Evolutionary conservation across 2,888 invertebrate genomes (phyloP).

Genomic region (Neuroscelio doddi): DNA sequence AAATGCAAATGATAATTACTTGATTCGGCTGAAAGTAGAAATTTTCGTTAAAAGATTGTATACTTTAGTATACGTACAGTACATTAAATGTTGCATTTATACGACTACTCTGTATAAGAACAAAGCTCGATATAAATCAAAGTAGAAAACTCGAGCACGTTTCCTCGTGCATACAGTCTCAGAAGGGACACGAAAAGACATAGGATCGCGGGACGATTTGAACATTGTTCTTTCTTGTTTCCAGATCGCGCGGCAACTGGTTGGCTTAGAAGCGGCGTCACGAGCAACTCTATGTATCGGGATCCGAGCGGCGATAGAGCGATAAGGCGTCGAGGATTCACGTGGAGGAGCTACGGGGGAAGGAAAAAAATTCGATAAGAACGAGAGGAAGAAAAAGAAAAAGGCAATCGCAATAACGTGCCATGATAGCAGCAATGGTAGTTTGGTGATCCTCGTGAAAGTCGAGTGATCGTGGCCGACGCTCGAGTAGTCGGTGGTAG

Average conservation of each 20-base stretch:
- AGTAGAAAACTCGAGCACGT: constrained; percentile 1
- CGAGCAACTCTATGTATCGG: constrained; percentile 38
- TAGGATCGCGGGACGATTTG: too few relatives aligned
- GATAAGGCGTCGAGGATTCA: constrained; percentile 27
- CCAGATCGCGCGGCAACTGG: constrained; percentile 40
- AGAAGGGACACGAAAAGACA: too few relatives aligned
- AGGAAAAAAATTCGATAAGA: constrained; percentile 11
- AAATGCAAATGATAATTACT: too few relatives aligned
- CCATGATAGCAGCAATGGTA: constrained; percentile 29
- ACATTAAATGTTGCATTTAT: too few relatives aligned
- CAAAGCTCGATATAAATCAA: not conserved
- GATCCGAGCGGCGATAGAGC: constrained; percentile 28
- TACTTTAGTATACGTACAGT: too few relatives aligned
- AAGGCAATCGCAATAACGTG: not conserved
- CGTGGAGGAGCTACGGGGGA: constrained; percentile 15
- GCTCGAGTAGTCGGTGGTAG: too few relatives aligned
- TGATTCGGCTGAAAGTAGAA: too few relatives aligned
- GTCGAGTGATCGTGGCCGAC: constrained; percentile 36
- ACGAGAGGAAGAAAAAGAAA: constrained; percentile 15
- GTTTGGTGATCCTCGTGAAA: constrained; percentile 36
- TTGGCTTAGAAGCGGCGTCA: constrained; percentile 38
- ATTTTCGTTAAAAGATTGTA: too few relatives aligned
- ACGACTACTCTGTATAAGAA: too few relatives aligned
- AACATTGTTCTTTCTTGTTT: constrained; percentile 17
- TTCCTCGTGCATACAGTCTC: constrained; percentile 3